Conservation (phyloP, 2,888 invertebrate genomes). For the Stictocephala bisonia region DNA sequence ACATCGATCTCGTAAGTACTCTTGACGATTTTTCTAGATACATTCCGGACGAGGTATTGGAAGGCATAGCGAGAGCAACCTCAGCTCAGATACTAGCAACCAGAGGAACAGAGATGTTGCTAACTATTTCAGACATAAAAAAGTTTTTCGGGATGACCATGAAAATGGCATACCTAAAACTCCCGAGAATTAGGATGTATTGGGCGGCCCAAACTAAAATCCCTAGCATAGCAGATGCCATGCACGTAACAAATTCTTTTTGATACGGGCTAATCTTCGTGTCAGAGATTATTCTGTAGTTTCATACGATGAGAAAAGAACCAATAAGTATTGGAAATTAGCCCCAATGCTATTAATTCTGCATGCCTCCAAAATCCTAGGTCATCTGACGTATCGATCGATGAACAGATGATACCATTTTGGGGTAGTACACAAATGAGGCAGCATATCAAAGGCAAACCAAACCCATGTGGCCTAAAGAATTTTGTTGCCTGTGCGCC, state of each 20-base stretch:
- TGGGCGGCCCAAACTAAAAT: constrained; percentile 22
- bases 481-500: constrained; percentile 47
- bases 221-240: not conserved
- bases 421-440: constrained; percentile 53
- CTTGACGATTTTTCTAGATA: constrained; percentile 14
- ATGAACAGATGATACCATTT: constrained; percentile 61
- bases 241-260: constrained; percentile 29
- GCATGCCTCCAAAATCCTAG: constrained; percentile 15
- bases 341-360: not conserved
- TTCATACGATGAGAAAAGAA: constrained; percentile 3
- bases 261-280: constrained; percentile 3
- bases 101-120: not conserved
- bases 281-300: constrained; percentile 3
- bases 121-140: not conserved
- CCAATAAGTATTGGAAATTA: constrained; percentile 32
- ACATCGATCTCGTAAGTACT: not conserved
- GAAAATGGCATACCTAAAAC: constrained; percentile 31
- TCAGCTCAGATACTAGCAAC: not conserved
- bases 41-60: constrained; percentile 10
- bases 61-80: constrained; percentile 4
- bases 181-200: constrained; percentile 42
- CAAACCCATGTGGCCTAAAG: constrained; percentile 60
- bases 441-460: constrained; percentile 56
- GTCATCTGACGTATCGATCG: constrained; percentile 55
- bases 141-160: constrained; percentile 33